These are phyloP conservation scores for Azemiops feae DNA, from an alignment of 2,113 vertebrate genomes.

Conservation along the genomic window DNA sequence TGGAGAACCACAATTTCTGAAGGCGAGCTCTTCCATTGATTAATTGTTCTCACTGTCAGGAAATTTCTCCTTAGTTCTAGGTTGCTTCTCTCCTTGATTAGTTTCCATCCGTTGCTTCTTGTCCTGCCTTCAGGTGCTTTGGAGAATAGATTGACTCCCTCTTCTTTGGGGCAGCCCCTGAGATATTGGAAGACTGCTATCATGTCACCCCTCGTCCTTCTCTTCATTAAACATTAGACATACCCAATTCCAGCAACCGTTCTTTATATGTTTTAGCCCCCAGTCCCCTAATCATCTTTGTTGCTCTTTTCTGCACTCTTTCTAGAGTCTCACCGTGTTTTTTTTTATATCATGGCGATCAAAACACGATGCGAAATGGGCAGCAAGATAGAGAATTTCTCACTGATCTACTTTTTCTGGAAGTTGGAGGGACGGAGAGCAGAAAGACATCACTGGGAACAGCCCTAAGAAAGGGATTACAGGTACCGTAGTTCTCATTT, in stretches of 20 bases:
- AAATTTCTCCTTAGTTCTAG: too few relatives aligned
- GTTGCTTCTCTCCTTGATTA: too few relatives aligned
- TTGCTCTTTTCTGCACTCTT: neutral
- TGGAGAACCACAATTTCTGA: too few relatives aligned
- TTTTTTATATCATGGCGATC: neutral
- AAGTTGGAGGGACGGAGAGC: neutral
- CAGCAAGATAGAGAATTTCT: neutral
- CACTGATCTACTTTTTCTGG: neutral
- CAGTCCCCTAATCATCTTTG: neutral
- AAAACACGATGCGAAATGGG: neutral
- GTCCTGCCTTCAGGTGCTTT: too few relatives aligned
- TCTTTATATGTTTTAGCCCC: neutral
- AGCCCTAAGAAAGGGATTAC: neutral
- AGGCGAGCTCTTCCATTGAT: too few relatives aligned
- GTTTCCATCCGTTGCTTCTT: too few relatives aligned
- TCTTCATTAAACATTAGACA: too few relatives aligned
- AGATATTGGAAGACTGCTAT: too few relatives aligned
- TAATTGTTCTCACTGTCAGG: too few relatives aligned
- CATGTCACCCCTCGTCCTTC: too few relatives aligned
- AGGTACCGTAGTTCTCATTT: neutral
- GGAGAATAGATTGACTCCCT: too few relatives aligned
- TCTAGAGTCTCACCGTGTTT: neutral
- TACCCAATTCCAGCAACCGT: neutral
- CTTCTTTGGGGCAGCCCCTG: too few relatives aligned
- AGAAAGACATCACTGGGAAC: neutral